Evolutionary conservation across 2,113 vertebrate species (phyloP), one percentile per base, ranked within the genome.

Genomic region (Leucoraja erinaceus): DNA sequence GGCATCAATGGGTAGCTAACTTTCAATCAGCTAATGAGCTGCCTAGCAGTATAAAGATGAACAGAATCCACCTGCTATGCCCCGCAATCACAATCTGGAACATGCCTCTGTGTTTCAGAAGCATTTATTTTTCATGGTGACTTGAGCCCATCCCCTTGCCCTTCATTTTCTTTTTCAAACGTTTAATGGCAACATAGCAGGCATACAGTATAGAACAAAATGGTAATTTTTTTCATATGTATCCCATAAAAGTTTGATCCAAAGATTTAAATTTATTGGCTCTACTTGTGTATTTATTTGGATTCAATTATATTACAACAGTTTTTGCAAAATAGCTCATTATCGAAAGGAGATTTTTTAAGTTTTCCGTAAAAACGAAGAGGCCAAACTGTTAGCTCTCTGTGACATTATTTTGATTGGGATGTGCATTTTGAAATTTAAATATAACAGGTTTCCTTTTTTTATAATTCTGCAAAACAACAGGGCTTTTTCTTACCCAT

Each of bases 161-260:
- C 56, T 88, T 88, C 2, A 18, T 14, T 66, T 63, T 47, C 0
- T 47, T 20, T 31, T 63, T 14, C 59, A 18, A 88, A 84, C 12
- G 5, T 88, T 63, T 31, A 56, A 81, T 56, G 28, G 33, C 59
- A 12, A 66, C n/a, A 63, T 56, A n/a, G 83, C 83, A 63, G 28
- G 59, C 28, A n/a, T 66, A 31, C 56, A 31, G n/a, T 59, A 88
- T 66, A 31, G 25, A 14, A 61, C 18, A 63, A 88, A 88, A 31
- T 88, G 59, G 59, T 88, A 88, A 88, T 33, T 88, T 31, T 88
- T 88, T 88, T 88, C 83, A 88, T 88, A 66, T 88, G 83, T 18
- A 63, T 31, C 59, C 59, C 83, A 63, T 86, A 63, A 33, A 88
- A 88, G 83, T 61, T 88, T 88, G 83, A 88, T 88, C 28, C 83